Percentiles rank a stretch among this genome's conserved stretches.
Evolutionary conservation across 2,113 vertebrate species (phyloP).

Genomic region (Perognathus longimembris): DNA sequence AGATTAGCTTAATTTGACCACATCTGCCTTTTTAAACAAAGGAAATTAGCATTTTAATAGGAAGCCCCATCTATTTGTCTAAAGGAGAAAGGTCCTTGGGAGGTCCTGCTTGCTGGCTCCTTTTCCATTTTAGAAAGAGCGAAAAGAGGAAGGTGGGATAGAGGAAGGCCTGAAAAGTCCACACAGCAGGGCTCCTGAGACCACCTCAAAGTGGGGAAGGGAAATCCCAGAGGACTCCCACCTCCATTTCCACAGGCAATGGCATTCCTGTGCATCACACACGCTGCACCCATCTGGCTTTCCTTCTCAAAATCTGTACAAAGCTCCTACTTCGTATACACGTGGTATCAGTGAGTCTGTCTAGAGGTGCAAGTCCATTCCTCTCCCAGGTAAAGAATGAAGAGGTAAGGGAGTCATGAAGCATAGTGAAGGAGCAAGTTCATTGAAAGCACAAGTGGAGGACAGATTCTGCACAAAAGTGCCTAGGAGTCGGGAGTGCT

Average conservation of each 20-base stretch:
- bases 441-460: too few species aligned
- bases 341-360: background rate
- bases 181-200: background rate
- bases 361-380: too few species aligned
- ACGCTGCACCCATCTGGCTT: fast-evolving
- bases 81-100: constrained; percentile 55
- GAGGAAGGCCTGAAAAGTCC: constrained; percentile 11
- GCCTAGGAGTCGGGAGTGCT: too few species aligned
- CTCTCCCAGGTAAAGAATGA: too few species aligned
- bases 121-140: constrained; percentile 51
- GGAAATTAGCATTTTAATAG: constrained; percentile 82
- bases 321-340: background rate
- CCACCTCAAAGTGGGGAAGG: background rate
- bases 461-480: too few species aligned
- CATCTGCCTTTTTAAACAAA: constrained; percentile 83
- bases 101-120: constrained; percentile 35
- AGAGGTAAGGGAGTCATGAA: too few species aligned
- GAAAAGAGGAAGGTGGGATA: background rate
- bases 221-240: background rate
- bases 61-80: constrained; percentile 70
- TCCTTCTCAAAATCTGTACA: background rate
- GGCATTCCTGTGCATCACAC: background rate
- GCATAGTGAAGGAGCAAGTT: too few species aligned
- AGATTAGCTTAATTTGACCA: constrained; percentile 80
- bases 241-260: background rate